A percentile compares a stretch with the other conserved stretches of the same genome.
Evolutionary conservation across 2,797 vertebrate species (phyloP).

Genomic region (Tragelaphus oryx): DNA sequence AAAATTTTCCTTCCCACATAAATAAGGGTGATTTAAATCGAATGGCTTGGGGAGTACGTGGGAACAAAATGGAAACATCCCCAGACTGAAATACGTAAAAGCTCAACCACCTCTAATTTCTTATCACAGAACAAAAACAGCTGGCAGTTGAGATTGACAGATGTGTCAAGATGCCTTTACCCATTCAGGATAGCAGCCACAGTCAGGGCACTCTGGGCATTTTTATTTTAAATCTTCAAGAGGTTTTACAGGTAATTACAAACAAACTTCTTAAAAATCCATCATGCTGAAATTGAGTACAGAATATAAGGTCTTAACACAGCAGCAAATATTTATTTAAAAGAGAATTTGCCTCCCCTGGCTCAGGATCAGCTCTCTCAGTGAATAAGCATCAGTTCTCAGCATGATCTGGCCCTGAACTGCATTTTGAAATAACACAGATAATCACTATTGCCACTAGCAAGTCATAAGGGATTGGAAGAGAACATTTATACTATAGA

Average conservation of each 20-base stretch:
- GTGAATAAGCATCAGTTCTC: constrained; percentile 34
- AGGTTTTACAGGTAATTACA: constrained; percentile 39
- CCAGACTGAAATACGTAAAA: constrained; percentile 41
- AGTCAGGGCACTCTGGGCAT: neutral
- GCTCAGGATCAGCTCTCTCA: constrained; percentile 8
- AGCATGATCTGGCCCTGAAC: constrained; percentile 45
- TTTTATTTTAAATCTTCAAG: constrained; percentile 48
- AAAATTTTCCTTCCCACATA: constrained; percentile 56
- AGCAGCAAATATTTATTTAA: constrained; percentile 62
- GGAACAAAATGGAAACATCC: constrained; percentile 50
- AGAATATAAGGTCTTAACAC: constrained; percentile 49
- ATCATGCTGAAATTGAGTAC: constrained; percentile 22
- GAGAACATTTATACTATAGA: constrained; percentile 11
- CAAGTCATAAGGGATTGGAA: constrained; percentile 8
- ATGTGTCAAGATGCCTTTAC: neutral
- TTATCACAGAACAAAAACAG: constrained; percentile 12
- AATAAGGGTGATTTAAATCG: constrained; percentile 64
- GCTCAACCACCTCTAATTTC: constrained; percentile 20
- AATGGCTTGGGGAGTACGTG: constrained; percentile 40
- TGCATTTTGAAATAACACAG: constrained; percentile 52
- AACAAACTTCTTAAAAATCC: neutral
- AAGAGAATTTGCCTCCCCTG: constrained; percentile 9
- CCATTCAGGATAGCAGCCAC: neutral
- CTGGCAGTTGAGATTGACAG: constrained; percentile 9
- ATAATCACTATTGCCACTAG: constrained; percentile 26